phyloP scores from a whole-genome alignment of 2,113 vertebrate genomes.

The Eolophus roseicapilla region DNA sequence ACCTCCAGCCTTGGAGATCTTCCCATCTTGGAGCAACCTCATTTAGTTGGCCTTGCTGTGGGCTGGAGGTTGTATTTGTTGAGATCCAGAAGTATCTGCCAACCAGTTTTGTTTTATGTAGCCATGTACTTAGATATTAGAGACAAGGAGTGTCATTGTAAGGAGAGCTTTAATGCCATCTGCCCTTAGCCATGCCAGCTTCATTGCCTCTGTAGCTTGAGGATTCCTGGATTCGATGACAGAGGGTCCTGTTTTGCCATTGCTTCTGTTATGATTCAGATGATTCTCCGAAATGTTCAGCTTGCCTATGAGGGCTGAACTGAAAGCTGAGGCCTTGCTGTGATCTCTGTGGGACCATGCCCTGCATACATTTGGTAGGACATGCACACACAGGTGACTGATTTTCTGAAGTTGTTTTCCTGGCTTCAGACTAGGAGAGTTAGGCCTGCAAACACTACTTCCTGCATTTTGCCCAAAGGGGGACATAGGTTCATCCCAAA shows the following conservation, averaged over 20 bases:
- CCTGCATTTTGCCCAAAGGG: background rate
- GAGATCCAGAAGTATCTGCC: background rate
- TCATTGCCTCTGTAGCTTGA: background rate
- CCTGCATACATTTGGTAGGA: background rate
- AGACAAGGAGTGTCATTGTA: background rate
- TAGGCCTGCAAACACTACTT: background rate
- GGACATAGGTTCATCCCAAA: background rate
- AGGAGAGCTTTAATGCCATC: background rate
- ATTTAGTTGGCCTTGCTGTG: background rate
- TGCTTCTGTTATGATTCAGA: background rate
- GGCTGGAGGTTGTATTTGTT: background rate
- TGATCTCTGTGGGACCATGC: background rate
- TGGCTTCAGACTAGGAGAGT: background rate
- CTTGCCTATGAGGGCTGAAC: background rate
- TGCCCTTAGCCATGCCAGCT: background rate
- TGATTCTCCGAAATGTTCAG: background rate
- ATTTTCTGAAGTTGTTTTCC: background rate
- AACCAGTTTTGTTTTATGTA: background rate
- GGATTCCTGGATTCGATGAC: background rate
- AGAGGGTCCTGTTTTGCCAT: background rate
- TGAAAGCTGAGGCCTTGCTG: background rate
- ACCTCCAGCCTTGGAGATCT: background rate
- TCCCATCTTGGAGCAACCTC: background rate
- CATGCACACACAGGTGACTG: background rate
- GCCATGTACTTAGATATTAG: background rate